A percentile compares a stretch with the other conserved stretches of the same genome.
These are phyloP conservation scores for Nesidiocoris tenuis DNA, from an alignment of 2,888 invertebrate species.

Conservation along the genomic window DNA sequence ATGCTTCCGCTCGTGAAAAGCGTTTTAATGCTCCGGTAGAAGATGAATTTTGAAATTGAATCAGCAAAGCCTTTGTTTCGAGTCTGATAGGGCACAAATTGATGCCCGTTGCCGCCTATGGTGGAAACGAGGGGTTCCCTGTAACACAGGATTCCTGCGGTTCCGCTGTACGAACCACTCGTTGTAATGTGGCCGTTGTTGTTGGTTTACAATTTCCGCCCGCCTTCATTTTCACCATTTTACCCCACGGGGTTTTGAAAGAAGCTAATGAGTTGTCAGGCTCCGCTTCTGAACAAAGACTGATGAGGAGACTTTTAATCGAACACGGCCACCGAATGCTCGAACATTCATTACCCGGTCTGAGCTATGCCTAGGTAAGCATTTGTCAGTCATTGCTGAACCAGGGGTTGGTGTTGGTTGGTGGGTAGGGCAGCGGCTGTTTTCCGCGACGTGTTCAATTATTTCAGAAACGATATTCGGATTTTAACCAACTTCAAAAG, in stretches of 20 bases:
- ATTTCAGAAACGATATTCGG: too few relatives aligned
- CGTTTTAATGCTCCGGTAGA: too few relatives aligned
- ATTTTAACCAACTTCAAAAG: too few relatives aligned
- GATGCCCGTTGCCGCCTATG: background rate
- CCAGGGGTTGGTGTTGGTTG: too few relatives aligned
- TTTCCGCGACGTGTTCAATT: too few relatives aligned
- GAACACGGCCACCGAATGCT: constrained; percentile 14
- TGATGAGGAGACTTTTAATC: constrained; percentile 36
- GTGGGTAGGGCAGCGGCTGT: too few relatives aligned
- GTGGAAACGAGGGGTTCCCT: background rate
- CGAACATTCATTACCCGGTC: background rate
- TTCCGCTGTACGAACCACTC: background rate
- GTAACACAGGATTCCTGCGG: constrained; percentile 12
- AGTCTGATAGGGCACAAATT: background rate
- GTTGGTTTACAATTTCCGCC: constrained; percentile 36
- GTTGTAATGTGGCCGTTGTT: constrained; percentile 18
- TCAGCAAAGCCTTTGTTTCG: background rate
- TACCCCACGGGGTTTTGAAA: constrained; percentile 2
- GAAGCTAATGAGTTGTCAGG: constrained; percentile 33
- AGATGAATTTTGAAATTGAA: background rate
- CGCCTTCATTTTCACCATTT: constrained; percentile 18
- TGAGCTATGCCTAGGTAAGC: background rate
- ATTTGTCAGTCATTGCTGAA: too few relatives aligned
- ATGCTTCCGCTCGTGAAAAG: too few relatives aligned
- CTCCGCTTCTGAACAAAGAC: constrained; percentile 27